phyloP scores from a whole-genome alignment of 2,888 invertebrate genomes.

The Stegophylla sp. region DNA sequence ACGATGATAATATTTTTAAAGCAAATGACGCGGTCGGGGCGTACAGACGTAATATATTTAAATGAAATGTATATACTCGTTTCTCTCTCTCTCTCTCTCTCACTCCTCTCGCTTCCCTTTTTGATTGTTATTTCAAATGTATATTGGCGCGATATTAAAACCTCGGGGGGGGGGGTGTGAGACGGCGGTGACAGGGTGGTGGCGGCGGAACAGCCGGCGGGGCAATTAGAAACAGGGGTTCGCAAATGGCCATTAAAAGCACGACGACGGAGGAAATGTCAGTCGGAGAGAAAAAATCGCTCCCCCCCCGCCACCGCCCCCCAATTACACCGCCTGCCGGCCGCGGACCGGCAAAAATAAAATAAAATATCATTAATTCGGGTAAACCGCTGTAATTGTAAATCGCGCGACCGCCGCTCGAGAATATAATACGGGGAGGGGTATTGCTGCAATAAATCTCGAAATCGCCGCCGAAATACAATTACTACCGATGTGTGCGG shows the following conservation, averaged over 20 bases:
- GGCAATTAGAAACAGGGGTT: conserved; percentile 54
- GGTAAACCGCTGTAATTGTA: conserved; percentile 55
- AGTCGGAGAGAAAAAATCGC: conserved; percentile 39
- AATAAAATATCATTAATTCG: conserved; percentile 57
- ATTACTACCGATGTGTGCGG: conserved; percentile 34
- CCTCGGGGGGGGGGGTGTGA: no score
- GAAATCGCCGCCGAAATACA: conserved; percentile 35
- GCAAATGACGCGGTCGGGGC: conserved; percentile 32
- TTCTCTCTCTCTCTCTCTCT: conserved; percentile 12
- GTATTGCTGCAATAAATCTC: no score
- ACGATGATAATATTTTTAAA: conserved; percentile 38
- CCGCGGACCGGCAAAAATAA: background rate
- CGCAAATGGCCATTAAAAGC: conserved; percentile 56
- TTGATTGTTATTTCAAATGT: conserved; percentile 53
- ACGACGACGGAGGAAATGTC: conserved; percentile 39
- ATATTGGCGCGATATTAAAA: conserved; percentile 56
- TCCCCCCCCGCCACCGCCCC: conserved; percentile 7
- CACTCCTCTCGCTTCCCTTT: no score
- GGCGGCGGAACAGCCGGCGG: conserved; percentile 38
- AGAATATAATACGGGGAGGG: no score
- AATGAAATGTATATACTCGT: background rate
- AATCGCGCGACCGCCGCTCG: conserved; percentile 41
- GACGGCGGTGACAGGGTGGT: background rate
- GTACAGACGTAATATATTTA: background rate
- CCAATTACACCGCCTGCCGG: background rate